phyloP scores from a whole-genome alignment of 2,113 vertebrate species.

The Zingel zingel region DNA sequence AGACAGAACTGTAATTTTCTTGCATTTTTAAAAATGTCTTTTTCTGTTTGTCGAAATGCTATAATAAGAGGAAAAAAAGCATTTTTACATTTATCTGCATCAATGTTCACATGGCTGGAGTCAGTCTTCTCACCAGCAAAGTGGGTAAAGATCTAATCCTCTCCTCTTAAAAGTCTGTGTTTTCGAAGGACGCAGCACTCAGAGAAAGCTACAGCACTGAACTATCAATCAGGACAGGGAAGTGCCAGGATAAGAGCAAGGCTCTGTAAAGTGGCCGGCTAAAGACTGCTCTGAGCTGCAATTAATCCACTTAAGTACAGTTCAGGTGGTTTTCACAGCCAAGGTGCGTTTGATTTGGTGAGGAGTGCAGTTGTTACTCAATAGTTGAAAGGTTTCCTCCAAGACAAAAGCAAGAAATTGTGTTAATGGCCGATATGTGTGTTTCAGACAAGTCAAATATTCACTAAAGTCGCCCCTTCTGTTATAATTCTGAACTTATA shows the following conservation, averaged over 20 bases:
- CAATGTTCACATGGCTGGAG: constrained; percentile 10
- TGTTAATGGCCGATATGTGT: background rate
- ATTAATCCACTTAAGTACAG: constrained; percentile 61
- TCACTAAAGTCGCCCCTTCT: background rate
- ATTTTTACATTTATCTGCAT: background rate
- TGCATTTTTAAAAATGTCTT: background rate
- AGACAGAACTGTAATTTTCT: background rate
- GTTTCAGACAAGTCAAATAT: background rate
- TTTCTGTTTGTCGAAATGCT: background rate
- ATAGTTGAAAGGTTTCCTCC: constrained; percentile 8
- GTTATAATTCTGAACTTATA: background rate
- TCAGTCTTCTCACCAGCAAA: constrained; percentile 17
- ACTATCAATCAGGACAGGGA: constrained; percentile 59
- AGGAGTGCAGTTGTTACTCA: constrained; percentile 36
- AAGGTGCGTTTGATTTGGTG: constrained; percentile 54
- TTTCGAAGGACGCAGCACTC: constrained; percentile 46
- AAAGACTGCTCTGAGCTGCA: constrained; percentile 59
- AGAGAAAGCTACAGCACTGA: constrained; percentile 32
- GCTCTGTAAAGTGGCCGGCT: constrained; percentile 51
- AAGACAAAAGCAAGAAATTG: constrained; percentile 3
- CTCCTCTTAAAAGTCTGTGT: constrained; percentile 51
- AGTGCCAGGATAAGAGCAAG: constrained; percentile 49
- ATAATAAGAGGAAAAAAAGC: background rate
- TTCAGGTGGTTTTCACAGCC: constrained; percentile 52
- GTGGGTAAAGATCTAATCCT: constrained; percentile 44